phyloP scores from a whole-genome alignment of 2,797 vertebrate genomes.

The Sebastes alutus region DNA sequence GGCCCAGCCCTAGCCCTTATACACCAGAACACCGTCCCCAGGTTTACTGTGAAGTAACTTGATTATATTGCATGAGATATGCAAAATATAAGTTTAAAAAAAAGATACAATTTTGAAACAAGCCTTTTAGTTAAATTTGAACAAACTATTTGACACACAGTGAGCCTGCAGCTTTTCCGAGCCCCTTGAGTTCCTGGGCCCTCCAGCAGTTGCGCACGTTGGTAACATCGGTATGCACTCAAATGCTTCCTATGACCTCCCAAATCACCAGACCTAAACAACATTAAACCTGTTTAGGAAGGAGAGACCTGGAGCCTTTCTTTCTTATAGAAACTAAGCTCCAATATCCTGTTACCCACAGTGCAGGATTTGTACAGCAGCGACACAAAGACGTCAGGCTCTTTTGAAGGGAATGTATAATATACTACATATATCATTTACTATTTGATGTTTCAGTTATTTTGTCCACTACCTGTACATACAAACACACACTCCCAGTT shows the following conservation, averaged over 20 bases:
- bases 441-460: not conserved
- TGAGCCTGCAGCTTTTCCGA: not conserved
- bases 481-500: not conserved
- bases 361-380: slow-evolving; percentile 28
- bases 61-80: not conserved
- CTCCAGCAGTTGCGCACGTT: not conserved
- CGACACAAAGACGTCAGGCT: not conserved
- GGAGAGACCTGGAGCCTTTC: slow-evolving; percentile 26
- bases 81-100: not conserved
- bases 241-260: slow-evolving; percentile 26
- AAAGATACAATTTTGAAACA: not conserved
- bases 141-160: not conserved
- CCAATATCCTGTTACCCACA: slow-evolving; percentile 50
- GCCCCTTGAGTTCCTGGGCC: not conserved
- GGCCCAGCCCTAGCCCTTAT: too few species aligned
- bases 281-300: slow-evolving; percentile 43
- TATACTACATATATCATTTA: not conserved
- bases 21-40: too few species aligned
- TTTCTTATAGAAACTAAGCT: slow-evolving; percentile 15
- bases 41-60: not conserved
- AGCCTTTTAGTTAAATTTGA: not conserved
- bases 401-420: not conserved
- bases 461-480: not conserved
- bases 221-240: not conserved
- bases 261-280: slow-evolving; percentile 36